Evolutionary conservation across 1,140 invertebrate species (phyloP).

Genomic region (Drosophila parvula): DNA sequence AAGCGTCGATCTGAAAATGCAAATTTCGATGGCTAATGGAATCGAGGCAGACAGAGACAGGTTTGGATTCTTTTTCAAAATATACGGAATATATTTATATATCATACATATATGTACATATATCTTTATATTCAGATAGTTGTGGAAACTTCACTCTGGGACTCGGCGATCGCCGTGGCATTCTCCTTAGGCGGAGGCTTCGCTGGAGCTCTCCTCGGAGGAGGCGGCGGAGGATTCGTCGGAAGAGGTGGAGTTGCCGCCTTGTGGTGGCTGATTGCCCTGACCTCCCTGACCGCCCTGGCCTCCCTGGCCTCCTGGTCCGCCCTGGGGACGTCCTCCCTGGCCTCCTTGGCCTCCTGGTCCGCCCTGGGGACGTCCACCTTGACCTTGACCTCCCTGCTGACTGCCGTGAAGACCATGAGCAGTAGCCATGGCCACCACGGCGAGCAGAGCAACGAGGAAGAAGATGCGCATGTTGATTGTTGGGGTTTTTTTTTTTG

Average conservation of each 20-base stretch:
- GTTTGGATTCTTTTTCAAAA: neutral
- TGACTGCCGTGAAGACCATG: neutral
- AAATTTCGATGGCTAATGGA: conserved; percentile 26
- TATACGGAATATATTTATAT: conserved; percentile 16
- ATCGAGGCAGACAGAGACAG: neutral
- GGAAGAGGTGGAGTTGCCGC: conserved; percentile 14
- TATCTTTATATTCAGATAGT: conserved; percentile 26
- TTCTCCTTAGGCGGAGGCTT: neutral
- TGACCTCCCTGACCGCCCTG: too few relatives aligned
- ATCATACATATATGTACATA: neutral
- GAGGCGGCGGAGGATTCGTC: conserved; percentile 2
- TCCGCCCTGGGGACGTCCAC: neutral
- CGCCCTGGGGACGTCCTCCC: neutral
- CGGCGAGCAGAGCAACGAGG: conserved; percentile 30
- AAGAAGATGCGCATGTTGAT: conserved; percentile 27
- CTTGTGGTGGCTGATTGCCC: conserved; percentile 1
- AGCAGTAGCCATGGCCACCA: conserved; percentile 24
- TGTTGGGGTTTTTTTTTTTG: neutral
- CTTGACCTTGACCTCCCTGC: neutral
- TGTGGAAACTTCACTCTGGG: neutral
- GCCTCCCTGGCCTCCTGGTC: neutral
- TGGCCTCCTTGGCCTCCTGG: conserved; percentile 8
- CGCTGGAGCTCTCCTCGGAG: conserved; percentile 30
- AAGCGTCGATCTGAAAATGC: conserved; percentile 25
- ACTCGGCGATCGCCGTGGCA: neutral